phyloP scores from a whole-genome alignment of 2,888 invertebrate genomes.

The Nemotelus pantherinus region DNA sequence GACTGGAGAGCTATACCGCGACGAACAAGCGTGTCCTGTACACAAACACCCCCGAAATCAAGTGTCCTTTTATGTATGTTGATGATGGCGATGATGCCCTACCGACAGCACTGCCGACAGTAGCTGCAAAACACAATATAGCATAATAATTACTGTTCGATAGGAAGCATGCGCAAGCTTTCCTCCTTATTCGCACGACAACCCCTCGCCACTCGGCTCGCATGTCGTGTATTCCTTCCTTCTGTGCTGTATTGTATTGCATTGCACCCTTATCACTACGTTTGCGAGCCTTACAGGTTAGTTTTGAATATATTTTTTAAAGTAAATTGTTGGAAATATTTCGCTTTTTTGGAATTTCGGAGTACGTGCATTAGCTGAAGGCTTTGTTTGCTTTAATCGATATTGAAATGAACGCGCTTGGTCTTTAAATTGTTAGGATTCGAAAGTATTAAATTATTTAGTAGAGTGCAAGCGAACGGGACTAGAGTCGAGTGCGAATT shows the following conservation, averaged over 20 bases:
- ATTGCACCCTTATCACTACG: conserved; percentile 33
- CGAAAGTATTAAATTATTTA: neutral
- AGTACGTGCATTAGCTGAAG: neutral
- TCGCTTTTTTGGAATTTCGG: conserved; percentile 5
- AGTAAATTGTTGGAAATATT: conserved; percentile 3
- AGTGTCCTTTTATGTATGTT: conserved; percentile 4
- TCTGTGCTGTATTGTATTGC: neutral
- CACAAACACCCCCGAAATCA: conserved; percentile 2
- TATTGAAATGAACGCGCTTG: neutral
- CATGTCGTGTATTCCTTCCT: neutral
- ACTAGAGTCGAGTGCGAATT: too few species aligned
- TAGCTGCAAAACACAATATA: neutral
- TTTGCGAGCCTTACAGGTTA: conserved; percentile 30
- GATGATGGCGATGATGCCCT: conserved; percentile 15
- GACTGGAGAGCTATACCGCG: too few species aligned
- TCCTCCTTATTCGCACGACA: neutral
- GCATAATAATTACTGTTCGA: conserved; percentile 18
- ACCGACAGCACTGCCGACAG: neutral
- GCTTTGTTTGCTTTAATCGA: conserved; percentile 28
- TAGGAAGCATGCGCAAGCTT: conserved; percentile 15
- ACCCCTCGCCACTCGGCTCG: conserved; percentile 7
- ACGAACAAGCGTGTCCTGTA: too few species aligned
- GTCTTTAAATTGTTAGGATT: neutral
- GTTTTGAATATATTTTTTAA: neutral
- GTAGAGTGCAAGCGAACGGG: neutral